A percentile compares a stretch with the other conserved stretches of the same genome.
Evolutionary conservation across 1,140 invertebrate species (phyloP).

Genomic region (Drosophila santomea): DNA sequence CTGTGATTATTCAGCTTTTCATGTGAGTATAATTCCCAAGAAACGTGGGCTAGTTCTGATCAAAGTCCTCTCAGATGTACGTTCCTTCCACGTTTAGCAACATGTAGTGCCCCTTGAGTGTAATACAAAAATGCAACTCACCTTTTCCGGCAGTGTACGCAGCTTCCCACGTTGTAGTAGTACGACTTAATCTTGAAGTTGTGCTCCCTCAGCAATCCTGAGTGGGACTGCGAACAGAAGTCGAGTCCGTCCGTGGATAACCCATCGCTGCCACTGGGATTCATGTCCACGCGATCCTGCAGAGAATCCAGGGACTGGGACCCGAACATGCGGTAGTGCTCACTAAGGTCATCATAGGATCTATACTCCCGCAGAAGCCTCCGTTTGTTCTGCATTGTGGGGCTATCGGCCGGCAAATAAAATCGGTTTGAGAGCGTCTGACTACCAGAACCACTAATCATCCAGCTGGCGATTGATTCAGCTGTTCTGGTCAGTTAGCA

Average conservation of each 20-base stretch:
- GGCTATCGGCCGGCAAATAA: slow-evolving; percentile 20
- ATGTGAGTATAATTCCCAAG: too few species aligned
- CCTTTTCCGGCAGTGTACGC: slow-evolving; percentile 92
- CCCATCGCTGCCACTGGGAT: slow-evolving; percentile 51
- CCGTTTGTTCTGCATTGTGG: slow-evolving; percentile 44
- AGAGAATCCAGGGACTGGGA: slow-evolving; percentile 62
- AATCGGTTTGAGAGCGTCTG: not conserved
- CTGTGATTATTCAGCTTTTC: too few species aligned
- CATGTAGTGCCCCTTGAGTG: too few species aligned
- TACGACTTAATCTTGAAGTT: slow-evolving; percentile 92
- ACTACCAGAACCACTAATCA: not conserved
- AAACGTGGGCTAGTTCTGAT: too few species aligned
- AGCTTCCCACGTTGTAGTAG: slow-evolving; percentile 93
- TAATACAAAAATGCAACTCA: slow-evolving; percentile 60
- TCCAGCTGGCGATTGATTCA: slow-evolving; percentile 36
- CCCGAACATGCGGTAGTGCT: slow-evolving; percentile 55
- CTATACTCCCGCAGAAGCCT: slow-evolving; percentile 53
- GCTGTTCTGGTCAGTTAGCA: slow-evolving; percentile 35
- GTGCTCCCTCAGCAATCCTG: slow-evolving; percentile 86
- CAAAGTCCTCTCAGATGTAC: too few species aligned
- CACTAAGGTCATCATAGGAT: slow-evolving; percentile 63
- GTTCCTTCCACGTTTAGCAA: too few species aligned
- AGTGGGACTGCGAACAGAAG: slow-evolving; percentile 40
- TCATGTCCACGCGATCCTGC: slow-evolving; percentile 58
- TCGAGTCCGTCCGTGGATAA: slow-evolving; percentile 41